Evolutionary conservation across 2,113 vertebrate species (phyloP).

Genomic region (Sciurus niger): DNA sequence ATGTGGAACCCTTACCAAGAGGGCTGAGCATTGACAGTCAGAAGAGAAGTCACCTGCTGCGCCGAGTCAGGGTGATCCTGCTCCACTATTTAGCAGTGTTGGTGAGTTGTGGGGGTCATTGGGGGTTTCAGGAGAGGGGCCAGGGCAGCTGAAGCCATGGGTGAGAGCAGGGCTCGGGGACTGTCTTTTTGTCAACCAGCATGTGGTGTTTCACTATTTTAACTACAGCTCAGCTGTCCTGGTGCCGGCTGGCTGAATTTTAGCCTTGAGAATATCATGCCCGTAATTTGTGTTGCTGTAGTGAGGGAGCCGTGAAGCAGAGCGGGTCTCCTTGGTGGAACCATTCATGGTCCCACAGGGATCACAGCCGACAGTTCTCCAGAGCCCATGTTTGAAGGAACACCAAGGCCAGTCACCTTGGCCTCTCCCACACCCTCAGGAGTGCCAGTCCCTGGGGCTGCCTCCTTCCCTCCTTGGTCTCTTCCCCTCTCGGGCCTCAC

Average conservation of each 20-base stretch:
- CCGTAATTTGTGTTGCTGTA: background rate
- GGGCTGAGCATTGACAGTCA: background rate
- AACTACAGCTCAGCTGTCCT: background rate
- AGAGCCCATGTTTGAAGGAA: background rate
- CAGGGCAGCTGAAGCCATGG: background rate
- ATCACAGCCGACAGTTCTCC: background rate
- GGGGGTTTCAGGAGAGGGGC: background rate
- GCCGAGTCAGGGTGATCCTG: too few relatives aligned
- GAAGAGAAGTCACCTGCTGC: background rate
- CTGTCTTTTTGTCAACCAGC: background rate
- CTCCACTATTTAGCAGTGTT: background rate
- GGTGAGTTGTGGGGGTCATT: background rate
- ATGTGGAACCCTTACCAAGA: background rate
- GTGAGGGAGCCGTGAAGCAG: background rate
- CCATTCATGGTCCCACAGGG: background rate
- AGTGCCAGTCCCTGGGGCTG: background rate
- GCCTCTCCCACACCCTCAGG: background rate
- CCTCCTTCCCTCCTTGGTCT: background rate
- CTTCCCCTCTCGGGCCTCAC: background rate
- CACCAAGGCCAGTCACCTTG: background rate
- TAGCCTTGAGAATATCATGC: background rate
- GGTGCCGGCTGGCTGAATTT: background rate
- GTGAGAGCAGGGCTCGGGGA: background rate
- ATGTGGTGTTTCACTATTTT: background rate
- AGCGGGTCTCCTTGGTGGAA: background rate